phyloP scores from a whole-genome alignment of 2,797 vertebrate genomes.

The Phrynocephalus forsythii region DNA sequence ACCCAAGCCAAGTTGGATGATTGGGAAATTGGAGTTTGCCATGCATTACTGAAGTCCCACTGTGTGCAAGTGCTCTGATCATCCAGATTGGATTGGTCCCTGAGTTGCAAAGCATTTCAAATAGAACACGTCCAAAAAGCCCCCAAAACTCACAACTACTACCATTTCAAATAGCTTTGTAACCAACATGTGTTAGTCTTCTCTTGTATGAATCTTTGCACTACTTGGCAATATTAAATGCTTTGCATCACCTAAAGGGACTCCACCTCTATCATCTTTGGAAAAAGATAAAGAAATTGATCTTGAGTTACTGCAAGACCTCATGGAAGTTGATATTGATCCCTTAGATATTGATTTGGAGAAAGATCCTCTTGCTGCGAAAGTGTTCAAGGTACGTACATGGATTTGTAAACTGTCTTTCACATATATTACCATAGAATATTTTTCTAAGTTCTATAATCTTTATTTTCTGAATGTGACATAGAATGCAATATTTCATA shows the following conservation, averaged over 20 bases:
- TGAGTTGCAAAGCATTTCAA: constrained; percentile 63
- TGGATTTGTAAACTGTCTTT: constrained; percentile 33
- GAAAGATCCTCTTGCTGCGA: constrained; percentile 99
- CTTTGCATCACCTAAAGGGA: constrained; percentile 87
- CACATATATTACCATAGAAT: not conserved
- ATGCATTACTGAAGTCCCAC: not conserved
- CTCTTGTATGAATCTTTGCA: constrained; percentile 63
- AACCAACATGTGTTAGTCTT: constrained; percentile 61
- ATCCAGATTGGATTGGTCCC: not conserved
- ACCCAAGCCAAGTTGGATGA: not conserved
- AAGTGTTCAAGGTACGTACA: constrained; percentile 96
- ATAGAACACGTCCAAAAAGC: constrained; percentile 35
- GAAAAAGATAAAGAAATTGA: constrained; percentile 99
- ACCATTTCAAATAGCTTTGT: constrained; percentile 69
- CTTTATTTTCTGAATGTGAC: not conserved
- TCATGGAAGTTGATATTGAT: constrained; percentile 99
- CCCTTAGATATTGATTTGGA: constrained; percentile 99
- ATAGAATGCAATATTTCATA: constrained; percentile 21
- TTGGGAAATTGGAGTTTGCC: not conserved
- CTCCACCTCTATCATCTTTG: constrained; percentile 95
- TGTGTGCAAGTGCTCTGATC: too few relatives aligned
- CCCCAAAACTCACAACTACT: too few relatives aligned
- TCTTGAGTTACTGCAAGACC: constrained; percentile 98
- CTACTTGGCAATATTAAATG: constrained; percentile 79
- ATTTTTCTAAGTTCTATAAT: not conserved